These are phyloP conservation scores for Geotrupes spiniger DNA, from an alignment of 2,888 invertebrate species.

Conservation along the genomic window DNA sequence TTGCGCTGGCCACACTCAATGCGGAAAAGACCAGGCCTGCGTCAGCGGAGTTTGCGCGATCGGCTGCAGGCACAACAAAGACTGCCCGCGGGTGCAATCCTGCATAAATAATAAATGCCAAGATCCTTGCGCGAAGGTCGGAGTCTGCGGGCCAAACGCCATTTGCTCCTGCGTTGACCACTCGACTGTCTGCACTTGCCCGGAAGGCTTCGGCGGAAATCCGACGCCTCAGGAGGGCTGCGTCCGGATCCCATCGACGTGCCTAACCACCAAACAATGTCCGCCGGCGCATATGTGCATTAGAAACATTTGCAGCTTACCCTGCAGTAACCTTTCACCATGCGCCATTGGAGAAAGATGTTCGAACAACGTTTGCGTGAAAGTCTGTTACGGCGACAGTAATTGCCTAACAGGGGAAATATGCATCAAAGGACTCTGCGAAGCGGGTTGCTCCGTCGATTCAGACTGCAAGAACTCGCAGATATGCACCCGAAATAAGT, in stretches of 20 bases:
- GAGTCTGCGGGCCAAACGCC: constrained; percentile 82
- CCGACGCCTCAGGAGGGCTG: constrained; percentile 88
- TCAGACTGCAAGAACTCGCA: constrained; percentile 77
- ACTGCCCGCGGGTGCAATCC: constrained; percentile 72
- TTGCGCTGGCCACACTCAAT: constrained; percentile 79
- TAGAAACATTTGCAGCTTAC: constrained; percentile 72
- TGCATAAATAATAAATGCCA: constrained; percentile 83
- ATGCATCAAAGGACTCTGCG: constrained; percentile 76
- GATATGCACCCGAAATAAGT: constrained; percentile 70
- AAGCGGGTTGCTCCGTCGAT: constrained; percentile 78
- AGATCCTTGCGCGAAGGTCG: constrained; percentile 75
- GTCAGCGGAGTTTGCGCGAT: constrained; percentile 74
- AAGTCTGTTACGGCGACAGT: constrained; percentile 85
- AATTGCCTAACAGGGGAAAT: constrained; percentile 89
- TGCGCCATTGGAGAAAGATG: constrained; percentile 87
- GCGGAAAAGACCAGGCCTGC: constrained; percentile 77
- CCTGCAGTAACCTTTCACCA: constrained; percentile 68
- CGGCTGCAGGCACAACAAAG: constrained; percentile 81
- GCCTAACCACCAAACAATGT: constrained; percentile 68
- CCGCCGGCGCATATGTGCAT: constrained; percentile 76
- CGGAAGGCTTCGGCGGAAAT: constrained; percentile 81
- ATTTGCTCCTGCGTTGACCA: constrained; percentile 75
- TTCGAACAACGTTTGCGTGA: constrained; percentile 72
- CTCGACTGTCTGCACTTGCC: constrained; percentile 75
- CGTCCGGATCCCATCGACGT: constrained; percentile 73